Evolutionary conservation across 2,797 vertebrate species (phyloP).

Genomic region (Peromyscus eremicus): DNA sequence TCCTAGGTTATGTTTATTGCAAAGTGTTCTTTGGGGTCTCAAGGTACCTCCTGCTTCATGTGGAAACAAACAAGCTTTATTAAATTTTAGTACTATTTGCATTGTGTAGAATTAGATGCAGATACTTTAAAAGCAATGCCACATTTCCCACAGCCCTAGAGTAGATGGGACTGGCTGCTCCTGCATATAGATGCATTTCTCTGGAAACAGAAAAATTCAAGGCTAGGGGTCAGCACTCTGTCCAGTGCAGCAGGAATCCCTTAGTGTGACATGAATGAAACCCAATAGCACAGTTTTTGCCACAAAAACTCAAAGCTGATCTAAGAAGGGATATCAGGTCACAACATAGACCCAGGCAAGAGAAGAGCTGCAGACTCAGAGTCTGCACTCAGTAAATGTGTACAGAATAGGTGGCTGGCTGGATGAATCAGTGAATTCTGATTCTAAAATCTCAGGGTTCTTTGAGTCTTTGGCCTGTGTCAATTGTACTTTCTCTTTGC

Average conservation of each 20-base stretch:
- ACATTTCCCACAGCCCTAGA: slow-evolving; percentile 19
- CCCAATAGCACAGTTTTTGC: not conserved
- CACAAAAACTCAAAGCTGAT: not conserved
- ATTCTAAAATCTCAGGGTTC: not conserved
- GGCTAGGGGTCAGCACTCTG: not conserved
- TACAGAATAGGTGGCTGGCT: not conserved
- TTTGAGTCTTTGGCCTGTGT: not conserved
- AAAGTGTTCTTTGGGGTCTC: not conserved
- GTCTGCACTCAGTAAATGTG: not conserved
- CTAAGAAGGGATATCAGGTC: not conserved
- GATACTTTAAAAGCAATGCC: slow-evolving; percentile 17
- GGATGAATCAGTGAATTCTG: not conserved
- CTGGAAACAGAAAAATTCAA: slow-evolving; percentile 2
- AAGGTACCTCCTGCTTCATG: not conserved
- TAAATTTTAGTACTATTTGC: slow-evolving; percentile 1
- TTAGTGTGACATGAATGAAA: not conserved
- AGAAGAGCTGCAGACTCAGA: not conserved
- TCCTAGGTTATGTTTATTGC: slow-evolving; percentile 32
- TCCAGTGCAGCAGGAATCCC: not conserved
- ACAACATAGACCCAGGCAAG: not conserved
- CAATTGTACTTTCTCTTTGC: not conserved
- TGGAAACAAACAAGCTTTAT: slow-evolving; percentile 13
- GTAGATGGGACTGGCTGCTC: not conserved
- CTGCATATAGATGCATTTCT: not conserved
- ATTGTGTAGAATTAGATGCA: not conserved